Base-by-base conservation (phyloP, 30 jellyfish, hydroid and myxozoan genomes). In the Catostylus mosaicus region DNA sequence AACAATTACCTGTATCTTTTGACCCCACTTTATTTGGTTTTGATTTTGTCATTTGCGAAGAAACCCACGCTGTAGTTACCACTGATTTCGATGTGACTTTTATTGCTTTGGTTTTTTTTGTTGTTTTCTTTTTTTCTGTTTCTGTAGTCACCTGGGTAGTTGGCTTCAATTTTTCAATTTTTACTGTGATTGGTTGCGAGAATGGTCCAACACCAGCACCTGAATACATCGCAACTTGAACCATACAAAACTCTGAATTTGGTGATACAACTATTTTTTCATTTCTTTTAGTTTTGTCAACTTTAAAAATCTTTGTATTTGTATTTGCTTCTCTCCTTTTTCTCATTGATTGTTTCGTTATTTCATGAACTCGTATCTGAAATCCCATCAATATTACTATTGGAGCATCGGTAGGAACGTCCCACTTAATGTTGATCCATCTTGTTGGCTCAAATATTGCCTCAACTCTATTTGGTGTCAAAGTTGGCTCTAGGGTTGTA, bases 161-260 rank as follows among this genome's bases (percentile, higher is more conserved):
- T 5, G 84, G 20, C 30, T 50, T 37, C 40, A 18, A n/a, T 51
- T 19, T 80, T 46, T 35, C 30, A 27, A 37, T 67, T 31, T 36
- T 72, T 37, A 66, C 80, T 9, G 69, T 31, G 9, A 82, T 32
- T 16, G 92, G 92, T 31, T 72, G 35, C 5, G 92, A 64, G 71
- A 48, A 82, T 11, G 92, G 92, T 35, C 92, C 92, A 6, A 29
- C 35, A 30, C 92, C 92, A 9, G 74, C 82, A 1, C 27, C 64
- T 12, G 86, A 67, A 74, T 47, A 51, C 61, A 68, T 12, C 10
- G 92, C 92, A 34, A 82, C 86, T 70, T 68, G 74, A 1, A 82
- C 65, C 56, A 67, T 54, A 67, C 92, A 82, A 26, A 68, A 35
- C 16, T 29, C 73, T 22, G 73, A 34, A 35, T 38, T 29, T 1